These are phyloP conservation scores for Clarias platycephalus DNA, from an alignment of 2,797 vertebrate genomes.

Conservation along the genomic window DNA sequence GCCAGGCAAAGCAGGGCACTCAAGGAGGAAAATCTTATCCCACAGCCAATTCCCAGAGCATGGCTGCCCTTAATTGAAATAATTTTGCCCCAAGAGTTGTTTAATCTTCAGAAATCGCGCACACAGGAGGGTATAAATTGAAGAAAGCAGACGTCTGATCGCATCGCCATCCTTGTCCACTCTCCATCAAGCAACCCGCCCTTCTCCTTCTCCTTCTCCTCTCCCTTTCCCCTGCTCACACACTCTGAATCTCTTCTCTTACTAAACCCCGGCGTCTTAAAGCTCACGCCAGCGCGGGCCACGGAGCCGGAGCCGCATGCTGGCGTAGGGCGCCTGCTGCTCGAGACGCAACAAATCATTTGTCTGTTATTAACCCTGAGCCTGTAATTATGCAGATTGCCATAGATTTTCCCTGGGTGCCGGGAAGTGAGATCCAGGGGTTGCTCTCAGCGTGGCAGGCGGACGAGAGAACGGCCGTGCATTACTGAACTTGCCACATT, in stretches of 20 bases:
- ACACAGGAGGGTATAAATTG: conserved; percentile 83
- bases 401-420: conserved; percentile 95
- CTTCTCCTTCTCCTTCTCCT: neutral
- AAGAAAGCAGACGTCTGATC: conserved; percentile 74
- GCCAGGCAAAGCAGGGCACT: conserved; percentile 81
- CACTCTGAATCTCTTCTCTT: neutral
- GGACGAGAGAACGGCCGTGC: conserved; percentile 89
- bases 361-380: conserved; percentile 99
- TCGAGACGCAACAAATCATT: conserved; percentile 97
- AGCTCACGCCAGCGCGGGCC: conserved; percentile 64
- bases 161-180: conserved; percentile 62
- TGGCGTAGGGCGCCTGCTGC: conserved; percentile 81
- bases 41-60: conserved; percentile 92
- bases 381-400: conserved; percentile 99
- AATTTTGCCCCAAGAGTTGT: conserved; percentile 91
- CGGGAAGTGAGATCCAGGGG: conserved; percentile 93
- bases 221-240: conserved; percentile 5
- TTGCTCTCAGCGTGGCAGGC: conserved; percentile 88
- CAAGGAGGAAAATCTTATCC: conserved; percentile 93
- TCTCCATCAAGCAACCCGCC: conserved; percentile 24
- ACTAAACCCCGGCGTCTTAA: conserved; percentile 33
- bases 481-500: conserved; percentile 99
- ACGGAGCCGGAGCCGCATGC: conserved; percentile 72
- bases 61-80: conserved; percentile 91
- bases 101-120: conserved; percentile 94